Conservation (phyloP, 1,140 invertebrate species). For the Anadara kagoshimensis region DNA sequence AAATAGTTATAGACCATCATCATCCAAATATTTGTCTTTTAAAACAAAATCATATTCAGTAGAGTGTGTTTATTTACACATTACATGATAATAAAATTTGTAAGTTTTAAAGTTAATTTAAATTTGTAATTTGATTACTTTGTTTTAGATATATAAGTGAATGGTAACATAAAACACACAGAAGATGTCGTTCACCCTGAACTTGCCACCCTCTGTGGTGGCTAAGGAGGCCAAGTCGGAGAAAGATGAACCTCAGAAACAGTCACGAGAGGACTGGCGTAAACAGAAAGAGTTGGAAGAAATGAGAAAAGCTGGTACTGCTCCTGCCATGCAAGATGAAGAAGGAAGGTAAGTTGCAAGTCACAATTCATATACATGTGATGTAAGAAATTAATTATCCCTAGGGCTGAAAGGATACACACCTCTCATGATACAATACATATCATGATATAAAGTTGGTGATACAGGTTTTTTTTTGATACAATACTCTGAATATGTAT, state of each 20-base stretch:
- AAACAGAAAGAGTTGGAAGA: conserved; percentile 95
- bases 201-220: conserved; percentile 72
- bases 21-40: too few species aligned
- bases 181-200: conserved; percentile 44
- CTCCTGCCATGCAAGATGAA: conserved; percentile 98
- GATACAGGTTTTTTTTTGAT: too few species aligned
- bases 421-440: background rate
- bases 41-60: too few species aligned
- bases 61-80: too few species aligned
- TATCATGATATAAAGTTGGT: background rate
- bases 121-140: too few species aligned
- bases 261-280: conserved; percentile 73
- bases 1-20: too few species aligned
- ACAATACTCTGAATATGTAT: too few species aligned
- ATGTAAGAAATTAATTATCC: background rate
- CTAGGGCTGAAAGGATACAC: too few species aligned
- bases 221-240: conserved; percentile 64
- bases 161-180: too few species aligned
- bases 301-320: conserved; percentile 97
- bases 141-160: too few species aligned
- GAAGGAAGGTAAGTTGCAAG: conserved; percentile 82
- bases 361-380: background rate
- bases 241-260: conserved; percentile 65
- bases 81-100: too few species aligned
- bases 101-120: too few species aligned